Evolutionary conservation across 2,888 invertebrate species (phyloP), one percentile per base, ranked within the genome.

Genomic region (Mycalesis mineus): DNA sequence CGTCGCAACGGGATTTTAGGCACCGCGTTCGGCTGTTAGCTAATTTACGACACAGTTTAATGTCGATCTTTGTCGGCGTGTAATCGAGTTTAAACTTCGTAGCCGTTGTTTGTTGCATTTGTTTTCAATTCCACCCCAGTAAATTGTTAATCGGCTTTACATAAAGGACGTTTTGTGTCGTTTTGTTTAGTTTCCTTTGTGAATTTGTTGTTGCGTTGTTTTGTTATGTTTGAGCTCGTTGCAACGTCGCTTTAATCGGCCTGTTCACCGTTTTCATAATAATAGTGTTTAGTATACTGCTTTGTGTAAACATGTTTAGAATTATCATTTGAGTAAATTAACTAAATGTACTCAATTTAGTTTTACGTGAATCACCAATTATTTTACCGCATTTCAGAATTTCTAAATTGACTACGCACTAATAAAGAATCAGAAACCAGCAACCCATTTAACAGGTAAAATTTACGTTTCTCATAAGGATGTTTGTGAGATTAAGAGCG

Each of bases 1-100:
- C 39, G 13, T 39, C 37, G 29, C 50, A 28, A n/a, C 17, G 39
- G 44, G 50, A 51, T 57, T 51, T 39, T 45, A 54, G 45, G 45
- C 15, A 39, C 52, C 45, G 40, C 44, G 37, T 44, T 44, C 33
- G 50, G 37, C 17, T 53, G 41, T 33, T 41, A 39, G 31, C 40
- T 41, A 40, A 14, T 54, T 58, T 50, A 54, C 58, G 58, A 45
- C 54, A 11, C 28, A 41, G 29, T 55, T 51, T 57, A 57, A 57
- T 31, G 36, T 17, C 50, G 8, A 33, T 37, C 22, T 50, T 54
- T 36, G 40, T 50, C 40, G 15, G 14, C 42, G 13, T 44, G 13
- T 55, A 59, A 59, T 59, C 50, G 50, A 58, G 50, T 58, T 47
- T 47, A 39, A 44, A 45, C 31, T 45, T 50, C 50, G 41, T 33